Base-by-base conservation (phyloP, 2,113 vertebrate species). In the Haliaeetus leucogaster region DNA sequence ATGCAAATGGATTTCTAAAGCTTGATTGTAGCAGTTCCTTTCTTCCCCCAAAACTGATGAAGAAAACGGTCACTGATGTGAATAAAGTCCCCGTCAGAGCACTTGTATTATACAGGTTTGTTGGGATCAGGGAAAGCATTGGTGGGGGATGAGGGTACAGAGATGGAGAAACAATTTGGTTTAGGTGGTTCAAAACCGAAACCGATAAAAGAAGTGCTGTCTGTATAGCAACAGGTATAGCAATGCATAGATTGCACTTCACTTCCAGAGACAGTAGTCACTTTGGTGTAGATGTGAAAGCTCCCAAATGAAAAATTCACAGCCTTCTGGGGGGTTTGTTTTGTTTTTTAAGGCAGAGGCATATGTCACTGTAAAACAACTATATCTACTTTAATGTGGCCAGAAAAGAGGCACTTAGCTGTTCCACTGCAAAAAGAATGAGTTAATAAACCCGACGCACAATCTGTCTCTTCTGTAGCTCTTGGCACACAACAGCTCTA, bases 401-500 rank as follows among this genome's bases (percentile, higher is more conserved):
- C 82, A 77, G 89, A 43, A 86, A 87, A 94, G 91, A 95, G 91
- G 87, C 89, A 91, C 47, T 95, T 97, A 81, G 82, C 90, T 94
- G 84, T 85, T 93, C 67, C 26, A 18, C 48, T 66, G 89, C 79
- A 91, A 81, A 89, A 95, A 85, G 89, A 96, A 96, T 93, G 95
- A 96, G 93, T 94, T 97, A 88, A 93, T 96, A 96, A 88, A 93
- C 32, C 38, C 3, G 0, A n/a, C 0, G 1, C 74, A 76, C 95
- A 94, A 86, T 92, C 90, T 94, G 86, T 79, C 82, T 97, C 70
- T 94, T 86, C 95, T 93, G 65, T 52, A 89, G 87, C 89, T 94
- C 88, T 90, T 94, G 90, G 81, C 95, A 90, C 80, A 30, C 53
- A 95, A 26, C 89, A 58, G 58, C 90, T 84, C 58, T 96, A 95